These are phyloP conservation scores for Mionectes macconnelli DNA, from an alignment of 2,113 vertebrate species.

Conservation along the genomic window DNA sequence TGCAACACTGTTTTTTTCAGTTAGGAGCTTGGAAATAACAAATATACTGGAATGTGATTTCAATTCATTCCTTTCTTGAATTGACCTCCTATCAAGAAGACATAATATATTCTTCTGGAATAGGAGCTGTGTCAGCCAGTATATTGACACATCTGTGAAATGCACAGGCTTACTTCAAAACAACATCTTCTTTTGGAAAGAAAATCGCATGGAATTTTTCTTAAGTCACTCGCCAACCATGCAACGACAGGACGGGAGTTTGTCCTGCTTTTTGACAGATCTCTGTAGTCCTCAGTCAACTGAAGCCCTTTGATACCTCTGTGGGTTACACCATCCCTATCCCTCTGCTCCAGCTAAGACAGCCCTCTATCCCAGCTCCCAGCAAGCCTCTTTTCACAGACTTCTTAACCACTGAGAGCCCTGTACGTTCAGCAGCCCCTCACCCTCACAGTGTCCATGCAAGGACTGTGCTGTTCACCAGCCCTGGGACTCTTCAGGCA, in stretches of 20 bases:
- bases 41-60: constrained; percentile 46
- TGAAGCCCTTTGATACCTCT: not conserved
- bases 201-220: not conserved
- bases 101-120: constrained; percentile 4
- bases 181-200: not conserved
- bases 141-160: not conserved
- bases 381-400: not conserved
- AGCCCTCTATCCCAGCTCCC: not conserved
- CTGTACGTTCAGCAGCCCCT: not conserved
- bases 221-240: not conserved
- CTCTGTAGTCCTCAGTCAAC: rapidly evolving
- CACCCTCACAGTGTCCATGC: rapidly evolving
- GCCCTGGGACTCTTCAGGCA: not conserved
- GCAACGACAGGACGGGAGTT: not conserved
- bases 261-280: not conserved
- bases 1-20: constrained; percentile 49
- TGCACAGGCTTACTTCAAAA: constrained; percentile 5
- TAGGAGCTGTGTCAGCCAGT: not conserved
- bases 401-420: not conserved
- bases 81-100: constrained; percentile 20
- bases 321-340: not conserved
- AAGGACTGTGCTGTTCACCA: not conserved
- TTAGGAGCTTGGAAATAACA: constrained; percentile 52
- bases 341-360: not conserved
- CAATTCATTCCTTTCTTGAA: not conserved